Conservation (phyloP, 2,797 vertebrate species). For the Xenopus petersii region DNA sequence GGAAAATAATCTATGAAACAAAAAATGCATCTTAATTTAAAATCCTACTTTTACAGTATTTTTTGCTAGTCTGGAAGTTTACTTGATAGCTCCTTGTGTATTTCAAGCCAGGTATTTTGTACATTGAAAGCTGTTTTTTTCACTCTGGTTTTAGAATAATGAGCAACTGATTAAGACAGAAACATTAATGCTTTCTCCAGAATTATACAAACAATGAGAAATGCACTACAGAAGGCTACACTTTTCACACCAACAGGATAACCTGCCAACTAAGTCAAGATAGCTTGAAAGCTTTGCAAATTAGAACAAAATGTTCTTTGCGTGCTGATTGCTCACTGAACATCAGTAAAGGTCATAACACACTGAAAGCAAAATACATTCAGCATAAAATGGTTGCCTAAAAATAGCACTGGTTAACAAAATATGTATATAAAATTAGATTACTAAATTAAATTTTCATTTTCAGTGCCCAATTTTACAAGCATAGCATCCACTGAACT, state of each 20-base stretch:
- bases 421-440: background rate
- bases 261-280: constrained; percentile 10
- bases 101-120: no score
- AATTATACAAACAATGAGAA: constrained; percentile 1
- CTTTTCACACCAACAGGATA: constrained; percentile 9
- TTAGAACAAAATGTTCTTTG: constrained; percentile 18
- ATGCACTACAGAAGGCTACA: background rate
- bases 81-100: no score
- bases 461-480: no score
- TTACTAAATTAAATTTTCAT: no score
- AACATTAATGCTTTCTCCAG: background rate
- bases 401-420: constrained; percentile 2
- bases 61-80: no score
- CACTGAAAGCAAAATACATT: background rate
- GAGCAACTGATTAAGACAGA: no score
- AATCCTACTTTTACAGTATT: no score
- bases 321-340: constrained; percentile 4
- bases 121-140: no score
- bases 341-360: constrained; percentile 6
- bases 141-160: no score
- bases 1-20: no score
- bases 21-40: no score
- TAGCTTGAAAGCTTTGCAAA: constrained; percentile 5
- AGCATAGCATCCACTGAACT: no score
- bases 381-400: background rate